Base-by-base conservation (phyloP, 1,140 invertebrate species). In the Elysia chlorotica region DNA sequence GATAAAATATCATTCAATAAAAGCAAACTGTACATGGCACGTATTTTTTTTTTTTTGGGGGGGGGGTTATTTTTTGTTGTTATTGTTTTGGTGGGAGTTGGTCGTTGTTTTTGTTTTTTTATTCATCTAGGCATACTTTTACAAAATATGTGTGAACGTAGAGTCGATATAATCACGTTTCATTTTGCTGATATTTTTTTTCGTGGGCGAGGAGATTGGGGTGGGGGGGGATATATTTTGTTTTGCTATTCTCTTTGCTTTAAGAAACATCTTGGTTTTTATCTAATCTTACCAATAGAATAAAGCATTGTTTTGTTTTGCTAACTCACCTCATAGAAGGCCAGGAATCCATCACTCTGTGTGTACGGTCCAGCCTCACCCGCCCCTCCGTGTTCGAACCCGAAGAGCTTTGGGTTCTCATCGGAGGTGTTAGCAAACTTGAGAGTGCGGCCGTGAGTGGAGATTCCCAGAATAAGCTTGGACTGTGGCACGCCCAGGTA, bases 301-400 rank as follows among this genome's bases (percentile, higher is more conserved):
- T 48, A 48, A 48, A 10, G n/a, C 41, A 59, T 25, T 17, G 19
- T 59, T 17, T 17, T 17, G n/a, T 17, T 14, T n/a, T n/a, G 41
- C 4, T 33, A 28, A 62, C 63, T 35, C 28, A 73, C 71, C 63
- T 73, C 71, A 66, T 65, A 73, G 48, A 21, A 73, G 2, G 61
- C 48, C 41, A 73, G 61, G 1, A 73, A 28, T 1, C 71, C 71
- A n/a, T 4, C 4, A 23, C 23, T 19, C 21, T 37, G 23, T 2
- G 71, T 56, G 62, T 73, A 73, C 31, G 62, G 71, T 5, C 71
- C 62, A 1, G 71, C 62, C 4, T 21, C 21, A 17, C 71, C 71
- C 17, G 25, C 28, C 2, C 71, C 71, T 33, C 21, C 35, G 35
- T 65, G 61, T 30, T 5, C 4, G n/a, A 17, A 41, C 0, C 71